Evolutionary conservation across 2,888 invertebrate genomes (phyloP), one percentile per base, ranked within the genome.

Genomic region (Drosophila fungiperda): DNA sequence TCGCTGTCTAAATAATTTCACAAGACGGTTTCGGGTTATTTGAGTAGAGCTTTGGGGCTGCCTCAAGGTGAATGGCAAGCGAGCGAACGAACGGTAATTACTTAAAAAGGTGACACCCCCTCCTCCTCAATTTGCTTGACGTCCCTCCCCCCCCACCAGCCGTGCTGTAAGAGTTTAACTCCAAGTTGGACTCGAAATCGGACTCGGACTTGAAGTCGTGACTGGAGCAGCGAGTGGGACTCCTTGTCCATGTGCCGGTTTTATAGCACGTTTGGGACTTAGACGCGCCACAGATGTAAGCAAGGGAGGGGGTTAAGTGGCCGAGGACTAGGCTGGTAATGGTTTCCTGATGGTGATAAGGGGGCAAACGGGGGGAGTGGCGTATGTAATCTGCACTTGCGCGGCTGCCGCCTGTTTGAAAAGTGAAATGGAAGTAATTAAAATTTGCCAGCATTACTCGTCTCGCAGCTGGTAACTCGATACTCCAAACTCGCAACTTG

Each of bases 351-450:
- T 45, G 55, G 15, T 1, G n/a, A 4, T 4, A n/a, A 20, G 12
- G 17, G 33, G 17, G 2, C 29, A 6, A 29, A 1, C 6, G 29
- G 1, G 29, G 29, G 29, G 29, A 5, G 29, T 29, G 29, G 29
- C 5, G 33, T 11, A n/a, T 52, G 48, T 35, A 33, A 67, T 59
- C 53, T 81, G 84, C 85, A 85, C 85, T 85, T 85, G 84, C 75
- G 73, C 82, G 85, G 85, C 82, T 84, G 84, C 83, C 81, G 72
- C 54, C 63, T 74, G 67, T 71, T 81, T 69, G 64, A 71, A 75
- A 70, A 74, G 87, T 83, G 85, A 83, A 85, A 88, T 87, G 85
- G 61, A 83, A 89, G 85, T 85, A 85, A 85, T 85, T 85, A 85
- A 88, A 88, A 85, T 84, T 88, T 83, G 81, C 78, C 83, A 75